A percentile compares a stretch with the other conserved stretches of the same genome.
Conservation (phyloP, 2,113 vertebrate genomes). For the Neopipo cinnamomea region DNA sequence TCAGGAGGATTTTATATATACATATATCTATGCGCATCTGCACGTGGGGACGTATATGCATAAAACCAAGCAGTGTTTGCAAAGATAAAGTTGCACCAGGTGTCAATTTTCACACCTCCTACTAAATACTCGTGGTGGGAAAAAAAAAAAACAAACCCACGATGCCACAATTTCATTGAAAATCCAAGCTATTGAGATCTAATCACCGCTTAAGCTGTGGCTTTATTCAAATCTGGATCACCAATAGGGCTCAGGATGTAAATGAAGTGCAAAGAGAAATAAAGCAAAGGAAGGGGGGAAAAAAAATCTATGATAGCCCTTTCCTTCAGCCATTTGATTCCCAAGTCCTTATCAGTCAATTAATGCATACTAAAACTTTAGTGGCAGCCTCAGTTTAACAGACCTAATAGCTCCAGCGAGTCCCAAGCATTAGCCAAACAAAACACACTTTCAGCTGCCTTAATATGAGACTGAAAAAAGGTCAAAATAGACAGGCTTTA, state of each 20-base stretch:
- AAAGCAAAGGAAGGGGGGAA: constrained; percentile 40
- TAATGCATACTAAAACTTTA: constrained; percentile 73
- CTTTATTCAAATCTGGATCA: constrained; percentile 80
- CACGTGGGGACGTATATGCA: not conserved
- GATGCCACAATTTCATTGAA: constrained; percentile 72
- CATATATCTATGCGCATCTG: not conserved
- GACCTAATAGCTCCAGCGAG: constrained; percentile 58
- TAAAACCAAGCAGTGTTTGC: constrained; percentile 23
- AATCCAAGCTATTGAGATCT: constrained; percentile 79
- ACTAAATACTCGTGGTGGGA: constrained; percentile 50
- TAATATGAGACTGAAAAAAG: constrained; percentile 74
- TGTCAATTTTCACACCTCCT: constrained; percentile 74
- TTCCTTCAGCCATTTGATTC: constrained; percentile 73
- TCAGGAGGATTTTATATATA: constrained; percentile 32
- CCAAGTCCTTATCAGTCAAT: constrained; percentile 75
- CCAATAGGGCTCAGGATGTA: constrained; percentile 78
- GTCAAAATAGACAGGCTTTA: constrained; percentile 79
- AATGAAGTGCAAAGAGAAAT: constrained; percentile 78
- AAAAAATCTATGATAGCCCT: constrained; percentile 65
- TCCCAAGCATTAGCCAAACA: constrained; percentile 73
- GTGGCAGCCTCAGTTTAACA: constrained; percentile 54
- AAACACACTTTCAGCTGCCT: constrained; percentile 73
- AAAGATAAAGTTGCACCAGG: constrained; percentile 76
- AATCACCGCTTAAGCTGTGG: constrained; percentile 75
- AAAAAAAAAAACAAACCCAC: not conserved